Conservation (phyloP, 2,888 invertebrate genomes). For the Athetis lepigone region DNA sequence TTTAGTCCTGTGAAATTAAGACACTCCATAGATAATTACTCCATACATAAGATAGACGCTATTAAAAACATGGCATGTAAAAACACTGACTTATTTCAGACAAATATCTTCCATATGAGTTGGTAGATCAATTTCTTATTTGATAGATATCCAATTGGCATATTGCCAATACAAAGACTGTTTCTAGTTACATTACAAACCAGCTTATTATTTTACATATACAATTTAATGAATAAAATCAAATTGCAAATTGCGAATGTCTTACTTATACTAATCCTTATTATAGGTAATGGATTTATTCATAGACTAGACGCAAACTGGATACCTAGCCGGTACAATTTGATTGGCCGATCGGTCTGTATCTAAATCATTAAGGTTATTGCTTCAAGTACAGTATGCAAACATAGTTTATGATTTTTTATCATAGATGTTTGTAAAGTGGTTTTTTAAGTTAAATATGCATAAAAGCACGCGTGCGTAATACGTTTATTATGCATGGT, state of each 20-base stretch:
- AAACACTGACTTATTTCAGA: background rate
- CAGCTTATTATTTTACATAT: constrained; percentile 8
- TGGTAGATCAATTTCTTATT: background rate
- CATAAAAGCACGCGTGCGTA: too few relatives aligned
- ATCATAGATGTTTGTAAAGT: too few relatives aligned
- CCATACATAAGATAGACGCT: too few relatives aligned
- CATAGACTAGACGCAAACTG: background rate
- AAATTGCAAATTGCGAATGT: constrained; percentile 25
- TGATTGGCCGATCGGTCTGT: constrained; percentile 5
- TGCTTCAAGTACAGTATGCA: constrained; percentile 4
- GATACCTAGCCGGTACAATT: background rate
- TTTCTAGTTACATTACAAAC: constrained; percentile 3
- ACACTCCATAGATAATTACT: too few relatives aligned
- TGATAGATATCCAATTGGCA: constrained; percentile 17
- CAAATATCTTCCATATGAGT: background rate
- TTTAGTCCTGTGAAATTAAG: too few relatives aligned
- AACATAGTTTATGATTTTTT: background rate
- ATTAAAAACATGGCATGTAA: too few relatives aligned
- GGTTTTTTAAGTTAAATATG: too few relatives aligned
- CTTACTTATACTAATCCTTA: constrained; percentile 13
- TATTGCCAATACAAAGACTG: constrained; percentile 6
- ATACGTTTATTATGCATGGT: too few relatives aligned
- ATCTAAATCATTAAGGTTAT: constrained; percentile 11
- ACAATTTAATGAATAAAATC: constrained; percentile 14
- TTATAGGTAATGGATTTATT: constrained; percentile 6